Evolutionary conservation across 2,113 vertebrate species (phyloP).

Genomic region (Sporophila hypoxantha): DNA sequence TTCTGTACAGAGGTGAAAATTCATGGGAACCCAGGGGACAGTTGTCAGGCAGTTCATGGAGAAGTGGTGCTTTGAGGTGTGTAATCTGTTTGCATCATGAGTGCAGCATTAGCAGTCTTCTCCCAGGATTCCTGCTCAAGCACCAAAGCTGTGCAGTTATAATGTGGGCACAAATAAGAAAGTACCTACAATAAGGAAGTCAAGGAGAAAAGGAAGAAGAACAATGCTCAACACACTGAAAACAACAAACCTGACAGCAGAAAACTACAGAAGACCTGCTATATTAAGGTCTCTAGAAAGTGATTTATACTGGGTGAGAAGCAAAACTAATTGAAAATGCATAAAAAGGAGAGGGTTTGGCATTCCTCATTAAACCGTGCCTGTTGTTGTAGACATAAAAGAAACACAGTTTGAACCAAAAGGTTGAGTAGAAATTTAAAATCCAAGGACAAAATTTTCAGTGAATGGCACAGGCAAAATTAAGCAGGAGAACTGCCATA

Average conservation of each 20-base stretch:
- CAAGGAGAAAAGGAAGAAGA: neutral
- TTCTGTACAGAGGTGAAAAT: neutral
- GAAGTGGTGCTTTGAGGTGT: neutral
- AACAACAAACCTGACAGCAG: slow-evolving; percentile 24
- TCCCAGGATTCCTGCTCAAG: neutral
- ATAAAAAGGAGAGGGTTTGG: slow-evolving; percentile 24
- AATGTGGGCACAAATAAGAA: neutral
- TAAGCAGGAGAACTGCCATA: neutral
- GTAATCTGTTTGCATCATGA: neutral
- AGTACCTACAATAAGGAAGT: neutral
- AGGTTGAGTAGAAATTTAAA: slow-evolving; percentile 17
- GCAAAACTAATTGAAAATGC: slow-evolving; percentile 52
- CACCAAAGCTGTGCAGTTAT: neutral
- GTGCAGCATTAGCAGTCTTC: neutral
- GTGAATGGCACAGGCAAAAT: neutral
- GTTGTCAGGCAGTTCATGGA: neutral
- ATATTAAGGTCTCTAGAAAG: slow-evolving; percentile 16
- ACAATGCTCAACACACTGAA: neutral
- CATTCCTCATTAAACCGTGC: slow-evolving; percentile 25
- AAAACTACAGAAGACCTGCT: neutral
- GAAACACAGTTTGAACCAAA: slow-evolving; percentile 14
- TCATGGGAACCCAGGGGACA: neutral
- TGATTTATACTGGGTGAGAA: slow-evolving; percentile 41
- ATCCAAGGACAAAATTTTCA: neutral
- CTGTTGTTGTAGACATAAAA: slow-evolving; percentile 31